phyloP scores from a whole-genome alignment of 2,888 invertebrate species.

The Cryptus armator region DNA sequence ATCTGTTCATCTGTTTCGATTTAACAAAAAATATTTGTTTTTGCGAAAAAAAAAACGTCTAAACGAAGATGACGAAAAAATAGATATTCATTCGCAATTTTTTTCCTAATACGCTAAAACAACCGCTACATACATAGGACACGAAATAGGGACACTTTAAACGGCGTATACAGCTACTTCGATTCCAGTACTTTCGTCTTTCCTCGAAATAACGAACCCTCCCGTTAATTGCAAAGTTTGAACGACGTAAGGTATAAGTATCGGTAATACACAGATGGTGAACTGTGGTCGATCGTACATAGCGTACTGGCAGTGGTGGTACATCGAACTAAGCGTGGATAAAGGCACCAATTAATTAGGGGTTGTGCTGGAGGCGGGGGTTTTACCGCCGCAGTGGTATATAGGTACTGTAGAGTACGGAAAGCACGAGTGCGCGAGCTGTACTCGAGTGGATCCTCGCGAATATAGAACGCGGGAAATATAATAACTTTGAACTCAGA shows the following conservation, averaged over 20 bases:
- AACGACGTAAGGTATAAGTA: slow-evolving; percentile 28
- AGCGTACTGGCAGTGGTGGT: slow-evolving; percentile 9
- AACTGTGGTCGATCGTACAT: slow-evolving; percentile 1
- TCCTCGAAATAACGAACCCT: slow-evolving; percentile 58
- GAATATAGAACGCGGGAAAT: not conserved
- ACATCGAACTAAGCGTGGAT: slow-evolving; percentile 48
- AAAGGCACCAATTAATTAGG: slow-evolving; percentile 67
- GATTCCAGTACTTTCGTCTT: slow-evolving; percentile 6
- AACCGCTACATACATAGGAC: not conserved
- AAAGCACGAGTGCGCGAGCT: slow-evolving; percentile 29
- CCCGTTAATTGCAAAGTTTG: slow-evolving; percentile 59
- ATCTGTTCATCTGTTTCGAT: not conserved
- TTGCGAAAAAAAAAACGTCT: too few species aligned
- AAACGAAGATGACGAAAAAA: too few species aligned
- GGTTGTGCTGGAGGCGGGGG: slow-evolving; percentile 14
- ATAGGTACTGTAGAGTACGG: slow-evolving; percentile 8
- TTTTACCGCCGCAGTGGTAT: not conserved
- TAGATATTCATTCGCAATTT: too few species aligned
- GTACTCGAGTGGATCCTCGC: slow-evolving; percentile 40
- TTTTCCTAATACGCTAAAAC: not conserved
- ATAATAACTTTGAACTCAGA: not conserved
- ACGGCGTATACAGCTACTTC: not conserved
- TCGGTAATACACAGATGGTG: slow-evolving; percentile 9
- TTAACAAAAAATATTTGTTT: not conserved
- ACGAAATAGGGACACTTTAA: not conserved